Evolutionary conservation across 2,888 invertebrate genomes (phyloP).

Genomic region (Euphydryas editha): DNA sequence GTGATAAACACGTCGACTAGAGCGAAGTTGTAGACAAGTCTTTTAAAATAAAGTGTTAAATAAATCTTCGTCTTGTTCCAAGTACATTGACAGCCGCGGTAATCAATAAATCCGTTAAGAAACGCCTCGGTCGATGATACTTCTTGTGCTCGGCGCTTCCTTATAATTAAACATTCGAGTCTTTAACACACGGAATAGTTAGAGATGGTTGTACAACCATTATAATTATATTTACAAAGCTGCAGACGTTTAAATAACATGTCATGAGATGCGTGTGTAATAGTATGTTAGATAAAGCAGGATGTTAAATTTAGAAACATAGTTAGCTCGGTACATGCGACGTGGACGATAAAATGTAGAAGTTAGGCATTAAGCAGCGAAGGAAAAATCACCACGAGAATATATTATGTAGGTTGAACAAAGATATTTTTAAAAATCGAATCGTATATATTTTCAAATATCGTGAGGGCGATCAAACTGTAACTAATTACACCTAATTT

Average conservation of each 20-base stretch:
- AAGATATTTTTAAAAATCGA: too few species aligned
- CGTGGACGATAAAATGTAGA: background rate
- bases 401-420: too few species aligned
- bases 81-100: background rate
- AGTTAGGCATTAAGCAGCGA: too few species aligned
- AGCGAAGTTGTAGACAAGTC: background rate
- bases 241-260: background rate
- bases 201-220: background rate
- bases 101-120: constrained; percentile 4
- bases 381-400: too few species aligned
- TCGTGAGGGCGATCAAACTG: too few species aligned
- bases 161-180: constrained; percentile 3
- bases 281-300: background rate
- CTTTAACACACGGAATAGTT: background rate
- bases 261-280: background rate
- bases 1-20: background rate
- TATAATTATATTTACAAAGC: background rate
- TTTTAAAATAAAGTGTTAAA: background rate
- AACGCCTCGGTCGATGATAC: background rate
- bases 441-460: too few species aligned
- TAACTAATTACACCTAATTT: too few species aligned
- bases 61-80: background rate
- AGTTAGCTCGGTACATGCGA: background rate
- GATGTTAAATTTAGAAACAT: background rate
- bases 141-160: background rate